Percentiles rank a stretch among this genome's conserved stretches.
phyloP scores from a whole-genome alignment of 2,888 invertebrate genomes.

The Torymus tubicola region DNA sequence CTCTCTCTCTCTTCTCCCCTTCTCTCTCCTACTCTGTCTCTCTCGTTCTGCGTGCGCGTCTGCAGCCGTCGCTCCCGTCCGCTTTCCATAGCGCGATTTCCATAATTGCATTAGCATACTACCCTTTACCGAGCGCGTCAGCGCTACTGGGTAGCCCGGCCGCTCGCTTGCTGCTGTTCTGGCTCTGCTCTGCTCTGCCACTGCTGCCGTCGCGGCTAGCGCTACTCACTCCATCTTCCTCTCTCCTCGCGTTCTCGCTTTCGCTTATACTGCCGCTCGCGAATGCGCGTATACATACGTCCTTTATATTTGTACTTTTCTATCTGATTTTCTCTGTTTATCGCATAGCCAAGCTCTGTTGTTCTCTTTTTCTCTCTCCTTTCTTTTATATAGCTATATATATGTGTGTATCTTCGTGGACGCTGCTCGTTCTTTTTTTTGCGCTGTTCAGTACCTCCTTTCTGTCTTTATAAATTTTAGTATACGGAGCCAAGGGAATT shows the following conservation, averaged over 20 bases:
- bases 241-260: constrained; percentile 11
- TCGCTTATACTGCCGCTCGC: background rate
- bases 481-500: too few species aligned
- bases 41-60: too few species aligned
- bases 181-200: background rate
- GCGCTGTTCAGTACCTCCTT: background rate
- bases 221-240: constrained; percentile 15
- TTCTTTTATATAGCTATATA: too few species aligned
- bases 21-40: background rate
- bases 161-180: background rate
- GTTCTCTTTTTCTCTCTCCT: constrained; percentile 8
- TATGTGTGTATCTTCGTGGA: too few species aligned
- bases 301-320: constrained; percentile 40
- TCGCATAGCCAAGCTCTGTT: background rate
- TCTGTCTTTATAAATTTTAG: constrained; percentile 34
- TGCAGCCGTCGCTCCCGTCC: constrained; percentile 25
- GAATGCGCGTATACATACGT: background rate
- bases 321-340: constrained; percentile 47
- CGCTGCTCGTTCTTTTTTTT: too few species aligned
- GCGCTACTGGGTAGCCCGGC: background rate
- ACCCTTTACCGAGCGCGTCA: constrained; percentile 59
- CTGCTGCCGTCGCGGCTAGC: background rate
- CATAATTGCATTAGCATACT: constrained; percentile 66
- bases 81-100: constrained; percentile 65
- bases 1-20: constrained; percentile 16